phyloP scores from a whole-genome alignment of 1,140 invertebrate genomes.

The Pollicipes pollicipes region DNA sequence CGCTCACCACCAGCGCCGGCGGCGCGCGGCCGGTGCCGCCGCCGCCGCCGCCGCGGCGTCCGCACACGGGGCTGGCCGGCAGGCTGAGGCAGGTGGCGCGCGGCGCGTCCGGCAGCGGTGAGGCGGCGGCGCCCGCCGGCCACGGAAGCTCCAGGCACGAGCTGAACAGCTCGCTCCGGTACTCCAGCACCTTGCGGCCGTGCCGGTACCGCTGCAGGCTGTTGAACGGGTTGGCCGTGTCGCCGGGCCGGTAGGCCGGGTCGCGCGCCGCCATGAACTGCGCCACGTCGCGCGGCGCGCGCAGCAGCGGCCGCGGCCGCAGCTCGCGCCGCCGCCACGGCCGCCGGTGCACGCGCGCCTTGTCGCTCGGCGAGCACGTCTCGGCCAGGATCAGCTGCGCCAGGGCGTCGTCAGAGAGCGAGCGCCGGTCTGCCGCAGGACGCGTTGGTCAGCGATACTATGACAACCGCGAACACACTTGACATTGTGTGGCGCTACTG shows the following conservation, averaged over 20 bases:
- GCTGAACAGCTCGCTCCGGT: conserved; percentile 39
- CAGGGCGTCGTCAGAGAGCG: conserved; percentile 43
- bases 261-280: conserved; percentile 18
- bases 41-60: neutral
- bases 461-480: neutral
- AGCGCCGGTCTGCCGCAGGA: conserved; percentile 34
- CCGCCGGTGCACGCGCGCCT: conserved; percentile 48
- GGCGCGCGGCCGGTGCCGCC: neutral
- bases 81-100: conserved; percentile 1
- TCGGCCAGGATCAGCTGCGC: conserved; percentile 33
- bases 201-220: conserved; percentile 36
- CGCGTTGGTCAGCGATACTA: conserved; percentile 28
- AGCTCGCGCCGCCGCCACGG: conserved; percentile 12
- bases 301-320: conserved; percentile 1
- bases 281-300: conserved; percentile 29
- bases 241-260: conserved; percentile 34
- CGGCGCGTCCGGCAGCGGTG: neutral
- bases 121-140: conserved; percentile 25
- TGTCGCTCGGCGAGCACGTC: conserved; percentile 42
- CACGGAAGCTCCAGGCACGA: conserved; percentile 52
- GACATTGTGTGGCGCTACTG: neutral
- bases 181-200: conserved; percentile 22
- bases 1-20: too few relatives aligned
- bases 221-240: conserved; percentile 45
- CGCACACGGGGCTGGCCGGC: neutral